Conservation (phyloP, 2,113 vertebrate genomes). For the Cololabis saira region DNA sequence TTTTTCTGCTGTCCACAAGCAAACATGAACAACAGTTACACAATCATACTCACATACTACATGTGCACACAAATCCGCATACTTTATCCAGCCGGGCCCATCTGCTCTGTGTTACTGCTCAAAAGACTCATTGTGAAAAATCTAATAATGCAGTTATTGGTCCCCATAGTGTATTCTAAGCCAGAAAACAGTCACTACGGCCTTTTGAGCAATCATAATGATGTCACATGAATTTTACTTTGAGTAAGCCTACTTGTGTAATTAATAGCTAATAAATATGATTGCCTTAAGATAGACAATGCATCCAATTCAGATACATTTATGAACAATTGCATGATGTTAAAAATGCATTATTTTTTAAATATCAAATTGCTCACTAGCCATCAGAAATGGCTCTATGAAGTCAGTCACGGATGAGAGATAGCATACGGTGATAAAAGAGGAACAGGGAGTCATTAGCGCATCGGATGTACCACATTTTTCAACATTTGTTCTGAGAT, state of each 20-base stretch:
- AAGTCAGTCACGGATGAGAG: too few relatives aligned
- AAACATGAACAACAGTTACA: slow-evolving; percentile 29
- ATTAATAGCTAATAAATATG: slow-evolving; percentile 22
- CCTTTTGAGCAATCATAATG: slow-evolving; percentile 37
- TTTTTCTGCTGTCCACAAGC: slow-evolving; percentile 32
- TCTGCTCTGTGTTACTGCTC: slow-evolving; percentile 28
- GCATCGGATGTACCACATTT: too few relatives aligned
- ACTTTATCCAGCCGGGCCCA: slow-evolving; percentile 17
- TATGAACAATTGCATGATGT: not conserved
- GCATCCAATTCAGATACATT: too few relatives aligned
- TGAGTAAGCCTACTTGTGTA: not conserved
- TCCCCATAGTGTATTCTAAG: slow-evolving; percentile 53
- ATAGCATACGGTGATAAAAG: too few relatives aligned
- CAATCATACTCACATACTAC: slow-evolving; percentile 3
- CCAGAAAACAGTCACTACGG: slow-evolving; percentile 64
- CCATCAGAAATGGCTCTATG: too few relatives aligned
- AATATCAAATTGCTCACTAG: too few relatives aligned
- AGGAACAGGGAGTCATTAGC: too few relatives aligned
- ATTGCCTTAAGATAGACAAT: not conserved
- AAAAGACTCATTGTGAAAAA: slow-evolving; percentile 73
- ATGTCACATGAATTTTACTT: slow-evolving; percentile 32
- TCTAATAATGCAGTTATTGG: slow-evolving; percentile 63
- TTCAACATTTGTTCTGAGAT: too few relatives aligned
- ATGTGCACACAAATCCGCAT: slow-evolving; percentile 13
- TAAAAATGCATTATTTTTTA: too few relatives aligned